Base-by-base conservation (phyloP, 2,888 invertebrate genomes). In the Smittia sp. region DNA sequence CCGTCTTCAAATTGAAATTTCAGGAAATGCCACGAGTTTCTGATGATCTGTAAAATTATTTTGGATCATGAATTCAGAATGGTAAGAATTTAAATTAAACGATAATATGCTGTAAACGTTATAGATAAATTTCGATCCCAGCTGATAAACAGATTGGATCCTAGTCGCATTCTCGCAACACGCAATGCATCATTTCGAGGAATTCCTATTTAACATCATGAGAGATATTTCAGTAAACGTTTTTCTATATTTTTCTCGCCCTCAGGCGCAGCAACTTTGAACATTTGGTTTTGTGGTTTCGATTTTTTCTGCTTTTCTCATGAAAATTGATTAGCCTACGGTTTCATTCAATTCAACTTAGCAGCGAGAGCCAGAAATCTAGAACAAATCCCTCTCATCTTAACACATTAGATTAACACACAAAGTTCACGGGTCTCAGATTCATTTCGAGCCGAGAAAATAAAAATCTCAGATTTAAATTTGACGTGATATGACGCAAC, bases 391-490 rank as follows among this genome's bases (percentile, higher is more conserved):
- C 46, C 15, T 46, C 15, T 27, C 63, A 25, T 63, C 25, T 63
- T 63, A 63, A 63, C 63, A n/a, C 63, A 63, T 63, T 63, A 58
- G 58, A 58, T 58, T 58, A 22, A 7, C 18, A 58, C 58, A 58
- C 3, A 58, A 58, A 58, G 58, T 58, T 58, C 58, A 58, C 58
- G 58, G 58, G 20, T 58, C 22, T 58, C 58, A 58, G 22, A 58
- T 63, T 63, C 25, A 25, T 63, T 20, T 58, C 63, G 25, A 25
- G 2, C 22, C 20, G 13, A n/a, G 27, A 27, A 63, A 63, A 27
- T 63, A 63, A 27, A 63, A 63, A 63, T 63, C 63, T 63, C 63
- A 63, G 22, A 22, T 24, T 62, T 15, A 18, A n/a, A 63, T 13
- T 27, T 63, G 63, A 63, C 58, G 63, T 63, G 63, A 63, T 25